phyloP scores from a whole-genome alignment of 2,113 vertebrate species.

The Lepidothrix coronata region DNA sequence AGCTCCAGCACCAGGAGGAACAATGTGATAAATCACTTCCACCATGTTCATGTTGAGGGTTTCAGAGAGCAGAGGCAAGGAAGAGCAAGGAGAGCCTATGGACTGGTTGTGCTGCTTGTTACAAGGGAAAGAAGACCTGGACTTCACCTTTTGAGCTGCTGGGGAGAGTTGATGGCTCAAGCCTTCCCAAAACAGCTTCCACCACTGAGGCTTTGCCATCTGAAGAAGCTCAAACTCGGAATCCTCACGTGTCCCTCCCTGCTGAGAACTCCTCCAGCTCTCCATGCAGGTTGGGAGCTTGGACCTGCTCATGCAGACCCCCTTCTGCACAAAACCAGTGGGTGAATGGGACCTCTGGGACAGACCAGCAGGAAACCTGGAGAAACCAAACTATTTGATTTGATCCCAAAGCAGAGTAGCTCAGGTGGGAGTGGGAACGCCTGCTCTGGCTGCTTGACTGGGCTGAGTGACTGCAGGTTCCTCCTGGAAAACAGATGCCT shows the following conservation, averaged over 20 bases:
- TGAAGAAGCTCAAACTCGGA: neutral
- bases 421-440: fast-evolving
- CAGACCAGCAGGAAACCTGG: neutral
- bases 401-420: fast-evolving
- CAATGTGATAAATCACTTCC: neutral
- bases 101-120: neutral
- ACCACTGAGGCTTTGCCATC: neutral
- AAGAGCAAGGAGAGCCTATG: neutral
- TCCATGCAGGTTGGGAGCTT: neutral
- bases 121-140: neutral
- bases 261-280: neutral
- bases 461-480: fast-evolving
- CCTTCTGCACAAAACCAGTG: neutral
- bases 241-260: fast-evolving
- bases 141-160: neutral
- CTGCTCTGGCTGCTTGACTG: neutral
- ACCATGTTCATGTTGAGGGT: neutral
- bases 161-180: neutral
- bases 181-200: neutral
- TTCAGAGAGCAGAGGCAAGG: neutral
- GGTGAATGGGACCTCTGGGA: neutral
- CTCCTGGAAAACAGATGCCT: neutral
- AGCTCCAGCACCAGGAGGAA: neutral
- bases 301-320: neutral
- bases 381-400: neutral